Conservation (phyloP, 30 jellyfish, hydroid and myxozoan species). For the Hydra vulgaris region DNA sequence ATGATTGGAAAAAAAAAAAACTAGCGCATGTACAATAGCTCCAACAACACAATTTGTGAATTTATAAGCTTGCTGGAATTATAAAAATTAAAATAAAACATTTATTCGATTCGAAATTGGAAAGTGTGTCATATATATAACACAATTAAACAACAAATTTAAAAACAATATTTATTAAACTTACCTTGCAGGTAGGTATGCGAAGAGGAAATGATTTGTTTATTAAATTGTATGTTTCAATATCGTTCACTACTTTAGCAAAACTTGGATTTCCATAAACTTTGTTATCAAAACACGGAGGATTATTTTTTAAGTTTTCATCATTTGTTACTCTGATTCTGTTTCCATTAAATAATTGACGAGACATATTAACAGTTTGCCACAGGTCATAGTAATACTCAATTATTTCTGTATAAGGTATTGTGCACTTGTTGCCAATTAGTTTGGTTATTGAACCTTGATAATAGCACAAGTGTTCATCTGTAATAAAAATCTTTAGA, state of each 20-base stretch:
- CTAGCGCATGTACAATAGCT: too few species aligned
- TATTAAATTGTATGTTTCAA: neutral
- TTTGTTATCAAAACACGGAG: constrained; percentile 1
- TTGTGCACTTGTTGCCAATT: constrained; percentile 1
- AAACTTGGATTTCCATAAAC: constrained; percentile 25
- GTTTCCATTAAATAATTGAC: constrained; percentile 3
- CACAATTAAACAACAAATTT: too few species aligned
- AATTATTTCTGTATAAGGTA: constrained; percentile 20
- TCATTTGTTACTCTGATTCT: constrained; percentile 10
- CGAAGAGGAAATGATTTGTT: neutral
- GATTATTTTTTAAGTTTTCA: neutral
- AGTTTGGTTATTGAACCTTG: constrained; percentile 6
- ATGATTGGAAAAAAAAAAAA: too few species aligned
- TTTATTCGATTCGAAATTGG: too few species aligned
- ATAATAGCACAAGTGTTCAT: constrained; percentile 21
- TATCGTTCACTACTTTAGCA: constrained; percentile 5
- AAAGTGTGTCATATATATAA: too few species aligned
- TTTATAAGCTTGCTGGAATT: too few species aligned
- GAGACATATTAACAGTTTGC: neutral
- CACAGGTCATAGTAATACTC: constrained; percentile 3
- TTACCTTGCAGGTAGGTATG: neutral
- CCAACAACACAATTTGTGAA: too few species aligned
- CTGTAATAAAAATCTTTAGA: neutral
- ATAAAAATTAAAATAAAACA: too few species aligned
- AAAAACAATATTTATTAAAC: too few species aligned